Base-by-base conservation (phyloP, 2,888 invertebrate species). In the Cephus pygmeus region DNA sequence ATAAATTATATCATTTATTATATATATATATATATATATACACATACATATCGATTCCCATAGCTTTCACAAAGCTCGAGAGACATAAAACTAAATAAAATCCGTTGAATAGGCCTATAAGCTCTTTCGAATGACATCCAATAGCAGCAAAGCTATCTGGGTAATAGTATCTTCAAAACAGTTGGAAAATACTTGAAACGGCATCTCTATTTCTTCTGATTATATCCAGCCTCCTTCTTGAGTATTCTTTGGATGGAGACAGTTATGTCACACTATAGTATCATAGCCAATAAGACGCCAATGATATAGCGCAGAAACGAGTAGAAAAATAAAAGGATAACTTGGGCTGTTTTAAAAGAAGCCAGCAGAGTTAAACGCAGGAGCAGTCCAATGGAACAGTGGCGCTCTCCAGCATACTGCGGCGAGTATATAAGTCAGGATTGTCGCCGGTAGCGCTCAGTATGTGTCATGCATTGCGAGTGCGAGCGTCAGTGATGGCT, bases 401-500 rank as follows among this genome's bases (percentile, higher is more conserved):
- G 69, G 73, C 79, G 79, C 73, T 31, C 73, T 69, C 23, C 33
- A 11, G 76, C n/a, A 69, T 56, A 74, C 80, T 82, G 82, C 83
- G 84, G 82, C 81, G 82, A 76, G 84, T 85, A 87, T 88, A 88
- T 89, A 88, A 89, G 82, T 84, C 85, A 81, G 82, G 83, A 83
- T 79, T 82, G 86, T 79, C 85, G 85, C 83, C 83, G 82, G 81
- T 79, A 83, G 84, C 85, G 83, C 81, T 88, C 88, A 91, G 91
- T 91, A 86, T 86, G 86, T 87, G 90, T 89, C 88, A 90, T 90
- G 91, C 87, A 83, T 85, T 85, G 85, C 85, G 80, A 86, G 86
- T 82, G 87, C 81, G 88, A 80, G 84, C 77, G 83, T 82, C 85
- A 77, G 89, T 89, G 85, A 91, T 91, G 91, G 88, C 90, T 86